Evolutionary conservation across 2,888 invertebrate species (phyloP).

Genomic region (Crematogaster levior): DNA sequence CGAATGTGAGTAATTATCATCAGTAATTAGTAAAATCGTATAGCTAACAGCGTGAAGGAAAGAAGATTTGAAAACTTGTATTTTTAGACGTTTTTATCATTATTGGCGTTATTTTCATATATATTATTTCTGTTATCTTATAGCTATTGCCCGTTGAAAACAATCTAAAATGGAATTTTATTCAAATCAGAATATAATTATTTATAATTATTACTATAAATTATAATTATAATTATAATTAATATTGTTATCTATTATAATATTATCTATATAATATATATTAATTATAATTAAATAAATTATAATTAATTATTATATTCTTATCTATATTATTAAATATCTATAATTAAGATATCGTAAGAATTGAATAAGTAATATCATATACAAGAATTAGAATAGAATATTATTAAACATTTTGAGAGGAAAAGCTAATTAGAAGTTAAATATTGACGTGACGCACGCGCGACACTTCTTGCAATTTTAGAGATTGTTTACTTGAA

Average conservation of each 20-base stretch:
- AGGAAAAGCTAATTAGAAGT: neutral
- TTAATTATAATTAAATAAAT: too few species aligned
- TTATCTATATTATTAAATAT: too few species aligned
- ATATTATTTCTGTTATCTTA: neutral
- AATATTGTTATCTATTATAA: too few species aligned
- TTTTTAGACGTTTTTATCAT: neutral
- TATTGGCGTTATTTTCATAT: neutral
- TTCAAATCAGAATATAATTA: neutral
- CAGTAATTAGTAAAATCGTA: neutral
- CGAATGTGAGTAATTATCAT: slow-evolving; percentile 91
- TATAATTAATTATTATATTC: too few species aligned
- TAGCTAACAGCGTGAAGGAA: neutral
- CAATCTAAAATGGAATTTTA: neutral
- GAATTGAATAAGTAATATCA: neutral
- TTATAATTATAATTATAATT: neutral
- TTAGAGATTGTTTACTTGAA: neutral
- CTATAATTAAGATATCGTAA: neutral
- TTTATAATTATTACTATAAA: neutral
- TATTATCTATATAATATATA: too few species aligned
- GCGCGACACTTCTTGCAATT: neutral
- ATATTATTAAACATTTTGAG: neutral
- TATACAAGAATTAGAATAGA: neutral
- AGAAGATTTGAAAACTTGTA: neutral
- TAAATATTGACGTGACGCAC: neutral
- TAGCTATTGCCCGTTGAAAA: neutral